A percentile compares a stretch with the other conserved stretches of the same genome.
Conservation (phyloP, 2,797 vertebrate genomes). For the Mormyrus proboscirostris region DNA sequence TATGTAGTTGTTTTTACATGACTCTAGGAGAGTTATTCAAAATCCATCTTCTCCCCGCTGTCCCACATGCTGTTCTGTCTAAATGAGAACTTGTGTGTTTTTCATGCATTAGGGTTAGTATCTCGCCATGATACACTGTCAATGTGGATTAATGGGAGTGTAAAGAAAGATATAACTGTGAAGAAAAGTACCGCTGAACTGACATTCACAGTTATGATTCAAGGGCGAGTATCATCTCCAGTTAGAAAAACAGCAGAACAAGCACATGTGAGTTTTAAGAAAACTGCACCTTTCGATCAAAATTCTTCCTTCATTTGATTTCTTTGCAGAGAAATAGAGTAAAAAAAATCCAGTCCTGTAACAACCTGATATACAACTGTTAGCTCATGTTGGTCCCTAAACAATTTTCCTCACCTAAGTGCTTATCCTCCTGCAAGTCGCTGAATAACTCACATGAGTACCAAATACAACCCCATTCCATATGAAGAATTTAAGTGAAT, state of each 20-base stretch:
- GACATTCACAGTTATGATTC: background rate
- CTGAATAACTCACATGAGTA: background rate
- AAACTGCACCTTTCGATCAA: background rate
- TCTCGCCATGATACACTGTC: background rate
- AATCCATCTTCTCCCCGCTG: background rate
- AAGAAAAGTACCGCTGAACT: background rate
- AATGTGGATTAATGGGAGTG: background rate
- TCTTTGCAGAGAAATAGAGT: background rate
- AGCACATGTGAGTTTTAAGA: background rate
- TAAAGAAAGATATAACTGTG: background rate
- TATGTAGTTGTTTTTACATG: background rate
- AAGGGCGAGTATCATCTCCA: background rate
- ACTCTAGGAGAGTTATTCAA: background rate
- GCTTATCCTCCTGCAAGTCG: background rate
- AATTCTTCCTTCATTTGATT: background rate
- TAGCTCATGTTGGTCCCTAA: background rate
- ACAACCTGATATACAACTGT: background rate
- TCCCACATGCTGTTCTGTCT: background rate
- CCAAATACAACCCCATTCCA: background rate
- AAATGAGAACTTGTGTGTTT: background rate
- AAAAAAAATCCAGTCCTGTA: background rate
- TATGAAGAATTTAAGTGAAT: background rate
- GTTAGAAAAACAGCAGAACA: background rate
- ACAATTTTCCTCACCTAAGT: background rate
- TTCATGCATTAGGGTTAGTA: background rate